A percentile compares a stretch with the other conserved stretches of the same genome.
Conservation (phyloP, 2,113 vertebrate genomes). For the Dromaius novaehollandiae region DNA sequence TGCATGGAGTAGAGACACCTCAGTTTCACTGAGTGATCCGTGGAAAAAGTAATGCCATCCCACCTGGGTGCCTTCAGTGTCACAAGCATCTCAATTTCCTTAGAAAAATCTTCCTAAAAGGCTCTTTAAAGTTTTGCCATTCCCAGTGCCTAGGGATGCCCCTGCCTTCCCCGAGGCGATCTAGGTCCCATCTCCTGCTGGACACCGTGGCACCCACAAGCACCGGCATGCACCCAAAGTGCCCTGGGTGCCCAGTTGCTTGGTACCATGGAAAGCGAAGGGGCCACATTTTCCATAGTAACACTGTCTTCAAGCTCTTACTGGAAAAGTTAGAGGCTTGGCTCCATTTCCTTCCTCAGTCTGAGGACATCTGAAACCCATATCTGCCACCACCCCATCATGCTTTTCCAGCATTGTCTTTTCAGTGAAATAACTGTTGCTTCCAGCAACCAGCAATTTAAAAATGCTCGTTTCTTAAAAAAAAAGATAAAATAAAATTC, state of each 20-base stretch:
- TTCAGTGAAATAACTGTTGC: background rate
- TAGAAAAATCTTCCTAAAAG: background rate
- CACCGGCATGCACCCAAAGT: background rate
- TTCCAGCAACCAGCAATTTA: background rate
- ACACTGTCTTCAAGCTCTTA: background rate
- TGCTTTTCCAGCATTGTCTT: background rate
- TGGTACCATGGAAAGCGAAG: background rate
- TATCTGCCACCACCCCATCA: background rate
- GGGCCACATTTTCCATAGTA: background rate
- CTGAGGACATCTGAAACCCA: background rate
- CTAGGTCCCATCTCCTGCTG: background rate
- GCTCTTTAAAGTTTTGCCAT: background rate
- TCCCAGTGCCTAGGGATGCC: fast-evolving
- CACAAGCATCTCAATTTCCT: background rate
- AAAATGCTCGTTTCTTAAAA: background rate
- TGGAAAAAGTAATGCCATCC: background rate
- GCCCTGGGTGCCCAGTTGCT: background rate
- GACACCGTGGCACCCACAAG: fast-evolving
- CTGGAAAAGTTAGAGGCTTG: background rate
- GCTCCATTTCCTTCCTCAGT: background rate
- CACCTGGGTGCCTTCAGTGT: background rate
- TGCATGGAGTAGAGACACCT: background rate
- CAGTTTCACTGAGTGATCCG: background rate
- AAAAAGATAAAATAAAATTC: background rate
- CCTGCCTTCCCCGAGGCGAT: background rate